phyloP scores from a whole-genome alignment of 1,140 invertebrate genomes.

The Drosophila asahinai region DNA sequence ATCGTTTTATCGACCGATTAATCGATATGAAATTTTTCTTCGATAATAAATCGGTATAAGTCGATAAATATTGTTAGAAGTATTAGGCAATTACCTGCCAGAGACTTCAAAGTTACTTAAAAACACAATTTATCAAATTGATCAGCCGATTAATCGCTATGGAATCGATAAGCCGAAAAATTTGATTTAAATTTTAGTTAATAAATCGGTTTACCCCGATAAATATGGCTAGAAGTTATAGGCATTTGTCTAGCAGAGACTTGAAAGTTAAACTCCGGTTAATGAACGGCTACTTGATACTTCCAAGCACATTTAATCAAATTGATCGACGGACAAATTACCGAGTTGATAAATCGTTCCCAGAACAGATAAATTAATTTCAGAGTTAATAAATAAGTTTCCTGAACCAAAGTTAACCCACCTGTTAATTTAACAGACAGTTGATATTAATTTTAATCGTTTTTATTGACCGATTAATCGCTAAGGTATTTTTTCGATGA shows the following conservation, averaged over 20 bases:
- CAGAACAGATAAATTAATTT: too few relatives aligned
- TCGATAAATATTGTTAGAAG: neutral
- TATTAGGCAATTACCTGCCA: neutral
- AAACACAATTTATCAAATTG: too few relatives aligned
- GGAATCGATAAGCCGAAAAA: too few relatives aligned
- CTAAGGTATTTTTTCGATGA: neutral
- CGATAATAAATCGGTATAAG: neutral
- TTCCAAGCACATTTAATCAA: too few relatives aligned
- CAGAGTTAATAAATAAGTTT: too few relatives aligned
- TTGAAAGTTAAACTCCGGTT: too few relatives aligned
- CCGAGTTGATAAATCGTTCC: neutral
- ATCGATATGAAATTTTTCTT: neutral
- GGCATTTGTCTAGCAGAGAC: neutral
- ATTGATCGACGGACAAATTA: too few relatives aligned
- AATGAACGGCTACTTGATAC: too few relatives aligned
- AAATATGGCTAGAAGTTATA: neutral
- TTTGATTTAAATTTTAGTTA: too few relatives aligned
- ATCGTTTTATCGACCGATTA: neutral
- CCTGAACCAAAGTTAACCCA: neutral
- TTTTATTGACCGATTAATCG: neutral
- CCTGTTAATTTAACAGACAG: conserved; percentile 1
- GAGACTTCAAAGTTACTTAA: too few relatives aligned
- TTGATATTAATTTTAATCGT: neutral
- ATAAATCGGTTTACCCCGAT: neutral
- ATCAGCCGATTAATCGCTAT: too few relatives aligned